A percentile compares a stretch with the other conserved stretches of the same genome.
Evolutionary conservation across 2,797 vertebrate species (phyloP).

Genomic region (Oryzias sinensis): DNA sequence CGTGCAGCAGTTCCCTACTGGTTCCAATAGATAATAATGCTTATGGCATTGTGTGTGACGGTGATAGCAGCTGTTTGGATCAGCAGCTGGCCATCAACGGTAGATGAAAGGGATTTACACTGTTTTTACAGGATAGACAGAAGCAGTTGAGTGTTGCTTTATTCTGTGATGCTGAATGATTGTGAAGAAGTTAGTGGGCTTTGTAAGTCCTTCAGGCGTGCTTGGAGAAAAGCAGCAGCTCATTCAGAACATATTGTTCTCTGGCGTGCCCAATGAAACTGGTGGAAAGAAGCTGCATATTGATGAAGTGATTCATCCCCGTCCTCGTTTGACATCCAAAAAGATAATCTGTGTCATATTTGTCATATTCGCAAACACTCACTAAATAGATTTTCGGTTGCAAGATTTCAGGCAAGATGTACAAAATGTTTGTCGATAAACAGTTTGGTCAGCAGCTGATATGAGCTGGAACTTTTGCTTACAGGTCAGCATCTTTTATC

Average conservation of each 20-base stretch:
- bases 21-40: slow-evolving; percentile 39
- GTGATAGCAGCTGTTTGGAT: slow-evolving; percentile 32
- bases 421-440: no score
- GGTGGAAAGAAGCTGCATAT: slow-evolving; percentile 4
- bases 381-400: no score
- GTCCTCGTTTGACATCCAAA: slow-evolving; percentile 6
- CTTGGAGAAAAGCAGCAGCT: not conserved
- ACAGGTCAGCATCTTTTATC: no score
- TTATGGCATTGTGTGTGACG: slow-evolving; percentile 11
- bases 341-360: slow-evolving; percentile 10
- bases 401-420: no score
- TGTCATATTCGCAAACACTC: not conserved
- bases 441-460: no score
- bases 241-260: not conserved
- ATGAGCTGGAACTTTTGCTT: no score
- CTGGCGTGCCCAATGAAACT: slow-evolving; percentile 6
- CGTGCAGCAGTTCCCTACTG: slow-evolving; percentile 13
- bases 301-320: slow-evolving; percentile 11
- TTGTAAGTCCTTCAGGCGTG: slow-evolving; percentile 9
- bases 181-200: slow-evolving; percentile 17
- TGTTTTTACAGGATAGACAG: slow-evolving; percentile 25
- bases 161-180: slow-evolving; percentile 34
- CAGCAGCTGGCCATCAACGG: slow-evolving; percentile 16
- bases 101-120: slow-evolving; percentile 13
- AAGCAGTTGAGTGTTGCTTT: slow-evolving; percentile 32